Base-by-base conservation (phyloP, 2,113 vertebrate species). In the Neoarius graeffei region DNA sequence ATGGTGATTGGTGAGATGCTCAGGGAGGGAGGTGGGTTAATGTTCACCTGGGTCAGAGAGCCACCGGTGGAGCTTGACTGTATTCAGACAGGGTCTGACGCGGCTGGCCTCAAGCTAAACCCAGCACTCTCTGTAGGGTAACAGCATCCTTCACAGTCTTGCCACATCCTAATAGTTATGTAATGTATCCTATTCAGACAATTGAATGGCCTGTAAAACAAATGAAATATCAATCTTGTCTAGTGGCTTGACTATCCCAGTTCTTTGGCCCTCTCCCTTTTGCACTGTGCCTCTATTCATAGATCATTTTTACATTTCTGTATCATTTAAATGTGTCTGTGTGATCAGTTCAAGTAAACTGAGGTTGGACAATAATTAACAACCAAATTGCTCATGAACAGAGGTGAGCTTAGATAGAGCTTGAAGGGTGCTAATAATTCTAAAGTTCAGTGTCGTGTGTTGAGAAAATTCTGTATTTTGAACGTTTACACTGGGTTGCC, bases 11-110 rank as follows among this genome's bases (percentile, higher is more conserved):
- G 91, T 91, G 90, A 91, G 91, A 94, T 93, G 90, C 92, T 88
- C 90, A 85, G 92, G 93, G 93, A 93, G 92, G 91, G 88, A 93
- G 87, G 66, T 14, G 87, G 91, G 95, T 95, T 95, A 95, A 96
- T 95, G 93, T 95, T 95, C 94, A 94, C 92, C 93, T 91, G 88
- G 90, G 82, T 91, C 35, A 15, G 82, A 30, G 59, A 91, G 90
- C 87, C 91, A 86, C 89, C 86, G 92, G 92, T 91, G 88, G 90
- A 91, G 87, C 83, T 91, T 90, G 84, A 89, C 92, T 89, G 87
- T 85, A 88, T 90, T 87, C 88, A 83, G 87, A 91, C 89, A 81
- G 60, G 89, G 89, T 84, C 77, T 89, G 90, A 90, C 82, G 87
- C 17, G 66, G 81, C 89, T 62, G 92, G 92, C 94, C 94, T 93